Percentiles rank a stretch among this genome's conserved stretches.
These are phyloP conservation scores for Macroramphosus scolopax DNA, from an alignment of 2,797 vertebrate genomes.

Conservation along the genomic window DNA sequence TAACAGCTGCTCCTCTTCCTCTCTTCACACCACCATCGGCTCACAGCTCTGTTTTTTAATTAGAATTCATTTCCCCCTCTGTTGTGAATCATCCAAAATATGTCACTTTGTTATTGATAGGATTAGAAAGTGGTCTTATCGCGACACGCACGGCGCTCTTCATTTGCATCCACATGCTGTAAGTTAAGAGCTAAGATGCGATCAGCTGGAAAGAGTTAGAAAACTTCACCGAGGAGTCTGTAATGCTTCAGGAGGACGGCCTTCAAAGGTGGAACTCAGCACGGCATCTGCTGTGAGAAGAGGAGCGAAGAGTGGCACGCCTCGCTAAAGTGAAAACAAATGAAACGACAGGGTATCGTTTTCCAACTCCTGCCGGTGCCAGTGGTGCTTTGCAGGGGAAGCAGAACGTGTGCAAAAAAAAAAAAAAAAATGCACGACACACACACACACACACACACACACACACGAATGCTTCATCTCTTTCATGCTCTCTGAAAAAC, in stretches of 20 bases:
- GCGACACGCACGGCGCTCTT: conserved; percentile 13
- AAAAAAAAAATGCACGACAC: not conserved
- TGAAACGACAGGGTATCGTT: conserved; percentile 33
- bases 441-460: not conserved
- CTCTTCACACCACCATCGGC: conserved; percentile 8
- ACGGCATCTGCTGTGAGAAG: conserved; percentile 17
- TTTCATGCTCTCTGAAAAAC: conserved; percentile 30
- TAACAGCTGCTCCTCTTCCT: conserved; percentile 16
- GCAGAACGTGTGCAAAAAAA: too few species aligned
- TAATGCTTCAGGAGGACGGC: too few species aligned
- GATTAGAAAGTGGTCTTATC: conserved; percentile 56
- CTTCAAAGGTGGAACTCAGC: conserved; percentile 24
- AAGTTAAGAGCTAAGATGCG: conserved; percentile 13
- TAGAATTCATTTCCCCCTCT: too few species aligned
- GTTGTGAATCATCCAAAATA: too few species aligned
- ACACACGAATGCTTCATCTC: not conserved
- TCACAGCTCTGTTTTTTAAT: conserved; percentile 37
- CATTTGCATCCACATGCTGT: conserved; percentile 42
- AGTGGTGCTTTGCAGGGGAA: too few species aligned
- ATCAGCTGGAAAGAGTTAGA: too few species aligned
- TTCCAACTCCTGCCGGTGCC: conserved; percentile 28
- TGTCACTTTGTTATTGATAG: conserved; percentile 54
- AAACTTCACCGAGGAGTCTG: conserved; percentile 9
- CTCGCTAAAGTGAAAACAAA: conserved; percentile 38
- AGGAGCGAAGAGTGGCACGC: conserved; percentile 27